phyloP scores from a whole-genome alignment of 2,113 vertebrate genomes.

The Acrocephalus arundinaceus region DNA sequence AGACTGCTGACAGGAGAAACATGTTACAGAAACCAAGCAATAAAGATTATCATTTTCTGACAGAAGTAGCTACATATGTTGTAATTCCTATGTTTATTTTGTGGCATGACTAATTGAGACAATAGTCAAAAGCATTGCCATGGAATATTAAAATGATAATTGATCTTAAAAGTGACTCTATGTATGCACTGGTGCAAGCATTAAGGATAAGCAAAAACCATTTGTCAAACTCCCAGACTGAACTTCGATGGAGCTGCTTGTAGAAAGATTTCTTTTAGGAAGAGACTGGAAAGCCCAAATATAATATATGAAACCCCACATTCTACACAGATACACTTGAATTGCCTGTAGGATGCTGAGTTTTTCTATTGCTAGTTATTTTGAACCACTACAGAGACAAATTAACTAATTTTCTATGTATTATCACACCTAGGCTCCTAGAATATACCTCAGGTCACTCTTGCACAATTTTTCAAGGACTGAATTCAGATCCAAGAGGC shows the following conservation, averaged over 20 bases:
- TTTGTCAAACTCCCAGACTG: neutral
- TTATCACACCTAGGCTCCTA: neutral
- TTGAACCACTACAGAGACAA: neutral
- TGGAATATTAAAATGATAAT: neutral
- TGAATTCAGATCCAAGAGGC: neutral
- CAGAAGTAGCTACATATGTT: neutral
- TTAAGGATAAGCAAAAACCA: neutral
- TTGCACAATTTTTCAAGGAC: neutral
- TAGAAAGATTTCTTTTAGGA: neutral
- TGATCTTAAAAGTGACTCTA: neutral
- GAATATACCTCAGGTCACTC: neutral
- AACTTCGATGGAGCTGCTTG: neutral
- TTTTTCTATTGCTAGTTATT: neutral
- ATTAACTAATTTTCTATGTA: neutral
- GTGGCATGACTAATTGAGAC: neutral
- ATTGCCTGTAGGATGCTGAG: neutral
- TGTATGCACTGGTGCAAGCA: neutral
- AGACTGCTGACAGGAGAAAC: neutral
- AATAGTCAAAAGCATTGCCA: neutral
- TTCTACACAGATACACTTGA: neutral
- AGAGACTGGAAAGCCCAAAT: neutral
- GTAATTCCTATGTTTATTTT: neutral
- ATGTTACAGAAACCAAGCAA: neutral
- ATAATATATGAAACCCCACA: neutral
- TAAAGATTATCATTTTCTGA: neutral